Evolutionary conservation across 1,140 invertebrate species (phyloP).

Genomic region (Calephelis virginiensis): DNA sequence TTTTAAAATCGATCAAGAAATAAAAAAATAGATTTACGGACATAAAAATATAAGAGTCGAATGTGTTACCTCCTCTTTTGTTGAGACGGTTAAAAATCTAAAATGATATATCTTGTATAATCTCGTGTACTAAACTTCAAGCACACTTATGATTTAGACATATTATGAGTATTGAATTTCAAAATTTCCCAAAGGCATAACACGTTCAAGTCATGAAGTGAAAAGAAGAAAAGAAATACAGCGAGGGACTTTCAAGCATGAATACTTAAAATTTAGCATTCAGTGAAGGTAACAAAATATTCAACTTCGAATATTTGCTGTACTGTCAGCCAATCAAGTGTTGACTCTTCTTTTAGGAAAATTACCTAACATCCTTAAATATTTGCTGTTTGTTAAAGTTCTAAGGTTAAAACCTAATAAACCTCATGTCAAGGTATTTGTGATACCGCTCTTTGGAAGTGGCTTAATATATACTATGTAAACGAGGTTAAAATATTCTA

Average conservation of each 20-base stretch:
- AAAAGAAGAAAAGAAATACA: constrained; percentile 15
- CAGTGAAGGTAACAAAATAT: constrained; percentile 12
- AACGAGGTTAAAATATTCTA: too few species aligned
- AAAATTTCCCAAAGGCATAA: constrained; percentile 14
- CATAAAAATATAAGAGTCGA: too few species aligned
- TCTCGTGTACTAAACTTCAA: too few species aligned
- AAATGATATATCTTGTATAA: background rate
- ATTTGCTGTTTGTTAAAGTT: too few species aligned
- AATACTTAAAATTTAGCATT: constrained; percentile 17
- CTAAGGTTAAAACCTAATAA: too few species aligned
- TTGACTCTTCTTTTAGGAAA: background rate
- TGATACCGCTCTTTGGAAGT: too few species aligned
- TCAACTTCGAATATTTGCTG: constrained; percentile 7
- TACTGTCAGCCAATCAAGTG: background rate
- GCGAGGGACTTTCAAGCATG: constrained; percentile 8
- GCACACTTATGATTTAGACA: too few species aligned
- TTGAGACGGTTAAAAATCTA: background rate
- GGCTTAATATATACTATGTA: too few species aligned
- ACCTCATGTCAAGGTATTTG: too few species aligned
- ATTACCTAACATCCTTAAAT: background rate
- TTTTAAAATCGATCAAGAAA: too few species aligned
- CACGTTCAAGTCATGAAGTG: constrained; percentile 6
- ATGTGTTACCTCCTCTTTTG: too few species aligned
- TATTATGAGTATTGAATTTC: background rate
- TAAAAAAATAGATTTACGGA: too few species aligned